Base-by-base conservation (phyloP, 2,113 vertebrate species). In the Oryzias celebensis region DNA sequence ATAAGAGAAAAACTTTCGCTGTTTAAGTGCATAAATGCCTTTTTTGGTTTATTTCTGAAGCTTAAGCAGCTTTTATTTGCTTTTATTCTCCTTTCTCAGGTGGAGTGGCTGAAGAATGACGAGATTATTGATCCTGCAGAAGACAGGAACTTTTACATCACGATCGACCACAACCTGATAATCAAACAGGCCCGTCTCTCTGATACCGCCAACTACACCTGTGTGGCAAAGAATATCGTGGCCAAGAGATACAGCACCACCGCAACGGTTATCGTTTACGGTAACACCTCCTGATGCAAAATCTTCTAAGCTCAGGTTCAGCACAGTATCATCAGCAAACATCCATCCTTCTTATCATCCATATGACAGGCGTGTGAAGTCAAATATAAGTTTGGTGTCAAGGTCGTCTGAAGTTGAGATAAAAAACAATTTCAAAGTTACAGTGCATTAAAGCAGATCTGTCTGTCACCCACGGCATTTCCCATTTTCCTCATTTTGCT, bases 141-240 rank as follows among this genome's bases (percentile, higher is more conserved):
- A 63, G 97, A 99, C 84, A 87, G 95, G n/a, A 99, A 99, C 87
- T 99, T 98, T 89, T 99, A 99, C 83, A 98, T 99, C 85, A 99
- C 97, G 71, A 98, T 99, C 1, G 97, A 99, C 81, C 96, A 99
- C 89, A 98, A 99, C 86, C 91, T 99, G 79, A 99, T 99, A 90
- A 98, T 99, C 81, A 99, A 99, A 83, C 97, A 99, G 87, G 97
- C 97, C 12, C 94, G 97, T 1, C 94, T 99, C 50, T 98, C 96
- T 0, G 97, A 99, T 72, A 98, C 96, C 0, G 96, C 97, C 52
- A 99, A 99, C 84, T 99, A 99, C 72, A 99, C 97, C 14, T 99
- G 97, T 16, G 95, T 99, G 0, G 97, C 97, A 45, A 99, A 99
- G 90, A 99, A 99, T 79, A 98, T 99, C 0, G 97, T 99, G 45